Conservation (phyloP, 2,113 vertebrate genomes). For the Lophius piscatorius region DNA sequence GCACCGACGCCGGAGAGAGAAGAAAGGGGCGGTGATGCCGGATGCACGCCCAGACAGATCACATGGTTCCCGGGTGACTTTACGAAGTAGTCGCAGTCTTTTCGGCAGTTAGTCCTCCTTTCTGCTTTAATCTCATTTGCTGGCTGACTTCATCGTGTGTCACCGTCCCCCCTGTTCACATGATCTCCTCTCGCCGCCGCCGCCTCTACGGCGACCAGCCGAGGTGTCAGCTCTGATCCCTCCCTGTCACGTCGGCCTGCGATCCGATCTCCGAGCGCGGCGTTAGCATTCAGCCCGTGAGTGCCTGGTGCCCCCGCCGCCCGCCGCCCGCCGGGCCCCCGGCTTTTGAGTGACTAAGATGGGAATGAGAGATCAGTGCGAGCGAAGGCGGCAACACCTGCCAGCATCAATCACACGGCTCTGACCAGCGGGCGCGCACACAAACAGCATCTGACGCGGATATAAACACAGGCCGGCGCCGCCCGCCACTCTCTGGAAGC, state of each 20-base stretch:
- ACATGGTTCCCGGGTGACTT: constrained; percentile 15
- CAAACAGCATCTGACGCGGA: background rate
- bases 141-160: constrained; percentile 22
- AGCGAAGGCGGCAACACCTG: constrained; percentile 39
- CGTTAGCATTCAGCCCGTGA: constrained; percentile 55
- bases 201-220: background rate
- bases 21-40: background rate
- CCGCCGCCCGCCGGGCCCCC: constrained; percentile 10
- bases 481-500: no score
- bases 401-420: constrained; percentile 56
- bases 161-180: background rate
- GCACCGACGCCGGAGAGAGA: background rate
- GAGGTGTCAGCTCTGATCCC: constrained; percentile 47
- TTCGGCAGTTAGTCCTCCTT: background rate
- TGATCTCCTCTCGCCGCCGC: constrained; percentile 13
- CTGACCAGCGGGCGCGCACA: constrained; percentile 10
- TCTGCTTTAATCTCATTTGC: constrained; percentile 9
- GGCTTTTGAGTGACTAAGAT: constrained; percentile 44
- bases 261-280: constrained; percentile 18
- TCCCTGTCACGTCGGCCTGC: constrained; percentile 25
- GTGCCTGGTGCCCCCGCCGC: constrained; percentile 10
- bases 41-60: background rate
- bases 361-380: constrained; percentile 58
- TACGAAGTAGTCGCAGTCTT: background rate
- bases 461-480: no score